Percentiles rank a stretch among this genome's conserved stretches.
phyloP scores from a whole-genome alignment of 1,140 invertebrate genomes.

The Scaptomyza hsui region DNA sequence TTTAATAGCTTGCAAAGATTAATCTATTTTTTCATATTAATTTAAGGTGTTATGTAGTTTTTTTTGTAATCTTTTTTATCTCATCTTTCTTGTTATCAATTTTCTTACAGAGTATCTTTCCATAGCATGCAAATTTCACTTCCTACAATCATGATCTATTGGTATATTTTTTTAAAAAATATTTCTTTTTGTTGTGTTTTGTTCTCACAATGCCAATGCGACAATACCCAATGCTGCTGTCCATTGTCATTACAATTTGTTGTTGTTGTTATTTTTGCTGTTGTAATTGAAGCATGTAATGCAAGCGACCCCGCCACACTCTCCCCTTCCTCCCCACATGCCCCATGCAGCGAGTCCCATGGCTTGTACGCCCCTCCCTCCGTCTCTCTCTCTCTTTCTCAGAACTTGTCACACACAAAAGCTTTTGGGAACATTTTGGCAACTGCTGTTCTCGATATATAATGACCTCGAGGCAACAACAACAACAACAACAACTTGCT shows the following conservation, averaged over 20 bases:
- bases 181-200: constrained; percentile 36
- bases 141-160: constrained; percentile 7
- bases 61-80: not conserved
- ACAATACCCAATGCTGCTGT: constrained; percentile 62
- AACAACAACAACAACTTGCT: constrained; percentile 31
- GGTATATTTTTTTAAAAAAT: constrained; percentile 27
- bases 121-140: not conserved
- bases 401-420: constrained; percentile 75
- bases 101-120: constrained; percentile 8
- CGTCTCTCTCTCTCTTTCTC: not conserved
- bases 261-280: constrained; percentile 49
- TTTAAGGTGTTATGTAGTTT: too few relatives aligned
- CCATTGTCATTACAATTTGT: constrained; percentile 52
- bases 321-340: constrained; percentile 12
- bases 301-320: constrained; percentile 40
- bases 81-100: not conserved
- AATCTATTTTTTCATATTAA: not conserved
- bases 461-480: constrained; percentile 78
- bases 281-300: constrained; percentile 81
- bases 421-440: constrained; percentile 80
- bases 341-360: constrained; percentile 10
- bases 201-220: constrained; percentile 64
- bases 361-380: not conserved
- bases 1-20: not conserved
- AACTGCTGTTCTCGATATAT: constrained; percentile 81